These are phyloP conservation scores for Tenthredo amoena DNA, from an alignment of 2,888 invertebrate species.

Conservation along the genomic window DNA sequence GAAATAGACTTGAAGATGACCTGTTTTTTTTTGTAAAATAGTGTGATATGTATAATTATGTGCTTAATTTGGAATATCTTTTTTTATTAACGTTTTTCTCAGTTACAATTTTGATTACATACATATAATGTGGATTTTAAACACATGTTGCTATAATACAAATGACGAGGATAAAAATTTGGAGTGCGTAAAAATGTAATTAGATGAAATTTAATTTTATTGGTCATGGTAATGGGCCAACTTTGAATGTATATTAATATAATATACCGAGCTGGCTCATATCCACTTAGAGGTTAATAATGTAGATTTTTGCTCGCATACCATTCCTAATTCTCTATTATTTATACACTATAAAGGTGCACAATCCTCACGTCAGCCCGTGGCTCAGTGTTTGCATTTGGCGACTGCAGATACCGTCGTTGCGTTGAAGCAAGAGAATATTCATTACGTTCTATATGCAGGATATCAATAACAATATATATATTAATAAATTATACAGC, in stretches of 20 bases:
- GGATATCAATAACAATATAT: slow-evolving; percentile 30
- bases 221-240: slow-evolving; percentile 75
- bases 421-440: slow-evolving; percentile 15
- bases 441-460: slow-evolving; percentile 18
- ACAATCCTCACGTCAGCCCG: slow-evolving; percentile 68
- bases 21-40: neutral
- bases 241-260: slow-evolving; percentile 77
- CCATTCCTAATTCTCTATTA: slow-evolving; percentile 74
- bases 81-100: slow-evolving; percentile 76
- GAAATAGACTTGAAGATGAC: neutral
- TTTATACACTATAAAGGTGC: slow-evolving; percentile 74
- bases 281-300: slow-evolving; percentile 71
- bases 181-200: slow-evolving; percentile 77
- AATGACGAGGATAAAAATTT: slow-evolving; percentile 77
- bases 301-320: slow-evolving; percentile 73
- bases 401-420: slow-evolving; percentile 42
- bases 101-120: slow-evolving; percentile 78
- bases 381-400: slow-evolving; percentile 61
- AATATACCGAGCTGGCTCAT: slow-evolving; percentile 75
- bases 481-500: slow-evolving; percentile 36
- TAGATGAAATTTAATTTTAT: slow-evolving; percentile 75
- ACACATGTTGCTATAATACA: slow-evolving; percentile 76
- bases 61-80: slow-evolving; percentile 35
- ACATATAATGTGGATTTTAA: slow-evolving; percentile 76
- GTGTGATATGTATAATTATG: neutral